A percentile compares a stretch with the other conserved stretches of the same genome.
Evolutionary conservation across 2,797 vertebrate species (phyloP).

Genomic region (Gymnodraco acuticeps): DNA sequence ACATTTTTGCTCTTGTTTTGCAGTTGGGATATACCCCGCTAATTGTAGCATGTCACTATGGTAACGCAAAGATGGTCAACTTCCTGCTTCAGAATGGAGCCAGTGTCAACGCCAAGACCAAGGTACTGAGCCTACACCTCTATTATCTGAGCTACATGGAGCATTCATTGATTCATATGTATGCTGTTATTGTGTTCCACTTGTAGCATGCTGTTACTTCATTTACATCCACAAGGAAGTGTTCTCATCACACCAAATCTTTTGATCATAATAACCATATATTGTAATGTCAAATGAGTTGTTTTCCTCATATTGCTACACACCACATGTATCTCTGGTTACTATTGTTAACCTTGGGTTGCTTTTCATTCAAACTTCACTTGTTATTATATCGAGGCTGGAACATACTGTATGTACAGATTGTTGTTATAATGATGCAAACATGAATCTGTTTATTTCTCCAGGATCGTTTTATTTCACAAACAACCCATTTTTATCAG

Average conservation of each 20-base stretch:
- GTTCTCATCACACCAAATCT: not conserved
- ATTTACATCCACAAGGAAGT: not conserved
- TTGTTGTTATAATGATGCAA: not conserved
- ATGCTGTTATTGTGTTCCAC: not conserved
- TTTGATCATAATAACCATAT: not conserved
- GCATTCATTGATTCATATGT: no score
- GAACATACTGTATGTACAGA: not conserved
- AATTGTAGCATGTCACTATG: slow-evolving; percentile 98
- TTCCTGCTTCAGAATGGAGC: slow-evolving; percentile 95
- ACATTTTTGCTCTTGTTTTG: slow-evolving; percentile 34
- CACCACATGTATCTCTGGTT: not conserved
- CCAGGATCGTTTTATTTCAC: not conserved
- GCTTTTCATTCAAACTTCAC: not conserved
- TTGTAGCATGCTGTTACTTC: not conserved
- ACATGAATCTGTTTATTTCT: no score
- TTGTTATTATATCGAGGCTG: not conserved
- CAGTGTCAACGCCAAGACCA: slow-evolving; percentile 94
- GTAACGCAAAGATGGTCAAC: slow-evolving; percentile 98
- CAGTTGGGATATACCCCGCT: slow-evolving; percentile 98
- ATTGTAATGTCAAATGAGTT: not conserved
- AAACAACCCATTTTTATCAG: not conserved
- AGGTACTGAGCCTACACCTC: slow-evolving; percentile 82
- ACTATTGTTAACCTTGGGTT: not conserved
- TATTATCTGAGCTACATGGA: not conserved
- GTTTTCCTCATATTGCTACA: not conserved